Conservation (phyloP, 2,888 invertebrate species). For the Petrophora chlorosata region DNA sequence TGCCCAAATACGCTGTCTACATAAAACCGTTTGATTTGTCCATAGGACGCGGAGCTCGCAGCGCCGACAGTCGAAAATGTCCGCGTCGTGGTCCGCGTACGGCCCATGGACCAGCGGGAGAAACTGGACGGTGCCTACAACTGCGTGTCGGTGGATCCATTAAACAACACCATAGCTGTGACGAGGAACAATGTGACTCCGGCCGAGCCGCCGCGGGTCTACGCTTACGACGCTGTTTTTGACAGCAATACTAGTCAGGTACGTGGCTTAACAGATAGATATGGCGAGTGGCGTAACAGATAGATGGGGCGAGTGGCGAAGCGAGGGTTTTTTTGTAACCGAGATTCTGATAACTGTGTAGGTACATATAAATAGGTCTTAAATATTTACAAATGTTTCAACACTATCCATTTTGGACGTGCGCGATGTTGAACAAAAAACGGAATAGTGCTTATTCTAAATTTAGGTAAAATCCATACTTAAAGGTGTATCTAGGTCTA, state of each 20-base stretch:
- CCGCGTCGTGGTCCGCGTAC: conserved; percentile 96
- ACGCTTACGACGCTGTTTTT: conserved; percentile 98
- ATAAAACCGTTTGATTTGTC: not conserved
- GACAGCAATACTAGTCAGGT: conserved; percentile 93
- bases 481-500: too few species aligned
- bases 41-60: conserved; percentile 75
- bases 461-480: too few species aligned
- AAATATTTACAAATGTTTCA: too few species aligned
- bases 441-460: too few species aligned
- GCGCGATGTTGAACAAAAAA: too few species aligned
- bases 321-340: too few species aligned
- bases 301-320: too few species aligned
- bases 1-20: not conserved
- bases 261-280: conserved; percentile 2
- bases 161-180: conserved; percentile 91
- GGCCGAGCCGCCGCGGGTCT: conserved; percentile 92
- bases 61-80: conserved; percentile 94
- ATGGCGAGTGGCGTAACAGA: too few species aligned
- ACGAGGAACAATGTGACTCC: conserved; percentile 88
- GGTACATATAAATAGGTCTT: too few species aligned
- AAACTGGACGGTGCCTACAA: conserved; percentile 87
- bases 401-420: too few species aligned
- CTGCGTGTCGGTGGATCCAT: conserved; percentile 90
- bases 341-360: too few species aligned
- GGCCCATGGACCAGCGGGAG: conserved; percentile 96